Base-by-base conservation (phyloP, 92 coral and sea anemone genomes). In the Anthopleura xanthogrammica region DNA sequence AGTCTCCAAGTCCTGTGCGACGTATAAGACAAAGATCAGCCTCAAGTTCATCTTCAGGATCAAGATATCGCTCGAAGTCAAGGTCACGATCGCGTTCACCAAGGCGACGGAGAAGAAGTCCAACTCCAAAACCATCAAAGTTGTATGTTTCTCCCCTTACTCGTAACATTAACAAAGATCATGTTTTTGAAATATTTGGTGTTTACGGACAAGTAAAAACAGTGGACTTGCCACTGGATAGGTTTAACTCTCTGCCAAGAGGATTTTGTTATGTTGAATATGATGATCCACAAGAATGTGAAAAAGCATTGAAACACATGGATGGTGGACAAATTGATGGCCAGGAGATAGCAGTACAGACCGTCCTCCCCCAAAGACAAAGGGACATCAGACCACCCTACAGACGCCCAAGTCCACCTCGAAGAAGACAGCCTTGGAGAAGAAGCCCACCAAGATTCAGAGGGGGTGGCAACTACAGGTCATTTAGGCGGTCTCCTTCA, bases 261-360 rank as follows among this genome's bases (percentile, higher is more conserved):
- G 99, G 99, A 6, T 97, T 92, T 87, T 98, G 98, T 7, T 97
- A 97, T 52, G 98, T 97, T 2, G 99, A 97, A 79, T 97, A 79
- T 83, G 98, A 90, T 39, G 97, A 94, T 7, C 85, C 92, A 2
- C 95, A 92, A 7, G 95, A 91, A 36, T 94, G 97, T 12, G 98
- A 97, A 52, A 90, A 87, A 55, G 99, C 99, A 19, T 76, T 97
- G 82, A 94, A 94, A 75, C 99, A 97, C 87, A 97, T 97, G 99
- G 96, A 97, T 70, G 98, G 99, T 11, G 99, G 98, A 0, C 99
- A 97, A 82, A 95, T 97, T 17, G 99, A 97, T 41, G 99, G 99
- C 7, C 99, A 97, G 74, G 99, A 97, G 48, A 89, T 97, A 42
- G 66, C 93, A 4, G 92, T 92, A 41, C 99, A 97, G 82, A 90